Base-by-base conservation (phyloP, 1,140 invertebrate genomes). In the Fopius arisanus region DNA sequence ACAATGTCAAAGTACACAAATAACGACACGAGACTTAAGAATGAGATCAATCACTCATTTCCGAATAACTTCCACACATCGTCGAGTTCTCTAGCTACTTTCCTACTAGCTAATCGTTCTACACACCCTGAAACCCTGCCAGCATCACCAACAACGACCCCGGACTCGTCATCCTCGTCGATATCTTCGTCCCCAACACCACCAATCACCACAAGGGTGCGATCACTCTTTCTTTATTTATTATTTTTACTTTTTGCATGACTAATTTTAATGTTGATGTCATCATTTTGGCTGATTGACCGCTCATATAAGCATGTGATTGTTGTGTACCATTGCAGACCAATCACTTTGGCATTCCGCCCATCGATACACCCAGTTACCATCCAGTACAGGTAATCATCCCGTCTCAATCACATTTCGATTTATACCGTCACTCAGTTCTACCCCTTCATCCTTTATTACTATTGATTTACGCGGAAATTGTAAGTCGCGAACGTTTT, bases 371-470 rank as follows among this genome's bases (percentile, higher is more conserved):
- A 84, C 81, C 82, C 78, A 85, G 78, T 82, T 82, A 83, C 77
- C 83, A 83, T 78, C 82, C 82, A 86, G 86, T 87, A 75, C 85
- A 87, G 86, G 84, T 87, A 87, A 87, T 82, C 78, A 4, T 28
- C 62, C 54, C 68, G 48, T 54, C 43, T 21, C 48, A 7, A 5
- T 59, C 3, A 26, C 23, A 12, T 59, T 7, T 59, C 19, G 19
- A 59, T 59, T 59, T 59, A n/a, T 16, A 16, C 16, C 43, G 1
- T 48, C 43, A 3, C n/a, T 37, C 12, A 6, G 4, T 37, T 37
- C 12, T n/a, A n/a, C n/a, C n/a, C n/a, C n/a, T n/a, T n/a, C n/a
- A n/a, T n/a, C n/a, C n/a, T n/a, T n/a, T n/a, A n/a, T n/a, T n/a
- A n/a, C n/a, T n/a, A n/a, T n/a, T n/a, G n/a, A n/a, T n/a, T n/a